phyloP scores from a whole-genome alignment of 2,113 vertebrate genomes.

The Caranx melampygus region DNA sequence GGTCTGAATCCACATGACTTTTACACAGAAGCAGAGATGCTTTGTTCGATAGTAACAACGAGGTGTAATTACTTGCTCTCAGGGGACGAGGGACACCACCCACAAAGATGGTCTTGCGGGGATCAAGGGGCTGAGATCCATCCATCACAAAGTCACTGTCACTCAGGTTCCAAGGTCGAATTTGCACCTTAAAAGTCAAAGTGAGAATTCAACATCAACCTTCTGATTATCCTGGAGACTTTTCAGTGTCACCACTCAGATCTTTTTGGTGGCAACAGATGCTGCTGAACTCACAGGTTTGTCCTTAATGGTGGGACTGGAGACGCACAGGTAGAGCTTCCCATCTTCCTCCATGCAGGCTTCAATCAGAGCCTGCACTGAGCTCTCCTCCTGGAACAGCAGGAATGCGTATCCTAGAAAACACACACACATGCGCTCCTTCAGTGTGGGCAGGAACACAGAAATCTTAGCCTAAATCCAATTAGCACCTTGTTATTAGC shows the following conservation, averaged over 20 bases:
- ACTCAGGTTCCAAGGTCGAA: conserved; percentile 97
- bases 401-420: conserved; percentile 96
- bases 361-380: conserved; percentile 97
- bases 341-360: conserved; percentile 98
- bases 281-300: conserved; percentile 91
- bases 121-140: conserved; percentile 96
- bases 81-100: conserved; percentile 96
- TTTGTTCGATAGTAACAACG: neutral
- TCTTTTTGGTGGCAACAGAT: neutral
- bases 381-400: conserved; percentile 98
- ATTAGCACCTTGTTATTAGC: neutral
- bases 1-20: neutral
- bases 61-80: conserved; percentile 88
- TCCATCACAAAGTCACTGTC: conserved; percentile 99
- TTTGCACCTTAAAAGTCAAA: conserved; percentile 89
- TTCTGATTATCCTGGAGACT: neutral
- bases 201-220: neutral
- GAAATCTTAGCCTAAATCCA: neutral
- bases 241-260: too few relatives aligned
- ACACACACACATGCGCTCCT: conserved; percentile 16
- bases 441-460: too few relatives aligned
- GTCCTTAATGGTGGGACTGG: conserved; percentile 99
- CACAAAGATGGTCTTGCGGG: conserved; percentile 99
- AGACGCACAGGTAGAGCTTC: conserved; percentile 98
- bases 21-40: neutral